Percentiles rank a stretch among this genome's conserved stretches.
Conservation (phyloP, 2,888 invertebrate species). For the Sarcophaga subvicina region DNA sequence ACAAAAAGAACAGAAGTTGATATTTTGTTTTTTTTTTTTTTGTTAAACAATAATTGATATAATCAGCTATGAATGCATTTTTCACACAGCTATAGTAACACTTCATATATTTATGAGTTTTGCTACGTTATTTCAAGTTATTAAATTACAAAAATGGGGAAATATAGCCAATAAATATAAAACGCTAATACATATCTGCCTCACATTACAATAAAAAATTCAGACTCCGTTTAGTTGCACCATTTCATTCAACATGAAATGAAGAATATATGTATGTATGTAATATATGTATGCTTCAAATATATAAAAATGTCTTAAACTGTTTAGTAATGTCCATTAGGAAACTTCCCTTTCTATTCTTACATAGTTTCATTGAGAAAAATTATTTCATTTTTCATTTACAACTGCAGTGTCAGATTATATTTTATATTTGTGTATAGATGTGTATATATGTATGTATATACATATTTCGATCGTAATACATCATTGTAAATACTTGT, state of each 20-base stretch:
- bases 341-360: conserved; percentile 6
- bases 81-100: conserved; percentile 10
- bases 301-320: too few relatives aligned
- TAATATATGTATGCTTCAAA: too few relatives aligned
- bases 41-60: conserved; percentile 17
- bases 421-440: too few relatives aligned
- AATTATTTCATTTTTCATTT: conserved; percentile 3
- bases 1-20: neutral
- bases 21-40: neutral
- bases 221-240: too few relatives aligned
- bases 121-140: neutral
- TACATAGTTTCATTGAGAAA: conserved; percentile 31
- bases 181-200: too few relatives aligned
- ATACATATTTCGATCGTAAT: neutral
- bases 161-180: neutral
- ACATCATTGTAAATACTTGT: neutral
- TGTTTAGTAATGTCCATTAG: neutral
- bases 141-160: conserved; percentile 5
- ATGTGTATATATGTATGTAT: neutral
- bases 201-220: too few relatives aligned
- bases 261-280: too few relatives aligned
- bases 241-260: too few relatives aligned
- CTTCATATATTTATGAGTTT: conserved; percentile 11
- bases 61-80: conserved; percentile 19
- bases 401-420: neutral